Conservation (phyloP, 2,113 vertebrate species). For the Caretta caretta region DNA sequence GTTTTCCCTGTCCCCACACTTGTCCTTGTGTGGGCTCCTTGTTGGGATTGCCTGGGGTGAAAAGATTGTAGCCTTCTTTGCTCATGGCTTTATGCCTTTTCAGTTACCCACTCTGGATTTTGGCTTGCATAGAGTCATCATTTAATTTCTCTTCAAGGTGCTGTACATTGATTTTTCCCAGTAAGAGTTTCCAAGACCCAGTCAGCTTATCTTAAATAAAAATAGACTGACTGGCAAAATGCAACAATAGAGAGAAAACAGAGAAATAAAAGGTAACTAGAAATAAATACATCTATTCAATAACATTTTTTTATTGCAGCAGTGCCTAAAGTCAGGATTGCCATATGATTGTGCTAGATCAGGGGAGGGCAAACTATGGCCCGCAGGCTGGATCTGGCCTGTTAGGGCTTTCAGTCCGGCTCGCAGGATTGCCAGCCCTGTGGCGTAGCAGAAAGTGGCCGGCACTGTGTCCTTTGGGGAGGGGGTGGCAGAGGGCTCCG, state of each 20-base stretch:
- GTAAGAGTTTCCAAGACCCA: neutral
- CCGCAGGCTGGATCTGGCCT: no score
- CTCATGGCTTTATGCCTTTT: neutral
- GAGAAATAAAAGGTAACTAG: no score
- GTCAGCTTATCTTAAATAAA: neutral
- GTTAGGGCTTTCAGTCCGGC: no score
- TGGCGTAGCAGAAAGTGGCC: no score
- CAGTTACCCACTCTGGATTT: neutral
- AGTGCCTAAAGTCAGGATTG: neutral
- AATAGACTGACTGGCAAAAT: neutral
- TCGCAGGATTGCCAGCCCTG: no score
- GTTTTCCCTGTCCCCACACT: neutral
- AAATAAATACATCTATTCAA: neutral
- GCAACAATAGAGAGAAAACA: neutral
- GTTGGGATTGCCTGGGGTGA: neutral
- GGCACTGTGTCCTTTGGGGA: no score
- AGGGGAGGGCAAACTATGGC: no score
- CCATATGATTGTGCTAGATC: neutral
- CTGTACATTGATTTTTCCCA: neutral
- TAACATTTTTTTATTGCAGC: neutral
- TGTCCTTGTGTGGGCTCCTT: no score
- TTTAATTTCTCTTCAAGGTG: neutral
- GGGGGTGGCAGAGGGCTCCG: no score
- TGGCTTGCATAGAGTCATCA: neutral
- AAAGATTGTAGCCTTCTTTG: neutral